Conservation (phyloP, 1,140 invertebrate species). For the Drosophila busckii region DNA sequence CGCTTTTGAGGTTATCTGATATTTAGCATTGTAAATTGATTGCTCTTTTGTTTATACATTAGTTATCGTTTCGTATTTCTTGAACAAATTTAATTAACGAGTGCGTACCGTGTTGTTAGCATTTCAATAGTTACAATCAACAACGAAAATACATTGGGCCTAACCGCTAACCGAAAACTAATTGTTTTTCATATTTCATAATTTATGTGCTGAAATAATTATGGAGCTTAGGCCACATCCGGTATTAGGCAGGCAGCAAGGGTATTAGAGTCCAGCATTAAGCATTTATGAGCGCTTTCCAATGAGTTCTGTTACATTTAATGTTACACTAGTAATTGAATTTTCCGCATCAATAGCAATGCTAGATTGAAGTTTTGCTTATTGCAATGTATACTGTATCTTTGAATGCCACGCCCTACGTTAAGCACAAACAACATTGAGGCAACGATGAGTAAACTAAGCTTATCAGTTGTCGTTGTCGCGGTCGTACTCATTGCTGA, state of each 20-base stretch:
- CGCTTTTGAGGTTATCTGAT: conserved; percentile 11
- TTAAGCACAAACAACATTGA: conserved; percentile 25
- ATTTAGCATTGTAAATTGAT: conserved; percentile 21
- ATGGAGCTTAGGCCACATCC: conserved; percentile 63
- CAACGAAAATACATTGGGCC: conserved; percentile 25
- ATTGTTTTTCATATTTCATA: conserved; percentile 67
- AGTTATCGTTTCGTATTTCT: too few species aligned
- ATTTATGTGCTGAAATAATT: conserved; percentile 64
- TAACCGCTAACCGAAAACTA: conserved; percentile 58
- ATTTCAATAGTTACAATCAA: conserved; percentile 21
- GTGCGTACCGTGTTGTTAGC: too few species aligned
- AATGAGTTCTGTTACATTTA: too few species aligned
- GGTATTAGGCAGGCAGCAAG: conserved; percentile 34
- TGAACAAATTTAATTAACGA: conserved; percentile 29
- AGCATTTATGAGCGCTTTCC: conserved; percentile 57
- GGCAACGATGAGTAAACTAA: conserved; percentile 58
- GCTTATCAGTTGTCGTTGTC: conserved; percentile 48
- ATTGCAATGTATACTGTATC: not conserved
- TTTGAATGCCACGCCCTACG: conserved; percentile 22
- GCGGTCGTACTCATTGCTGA: conserved; percentile 35
- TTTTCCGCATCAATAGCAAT: not conserved
- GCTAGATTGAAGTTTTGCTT: conserved; percentile 1
- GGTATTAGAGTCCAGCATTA: conserved; percentile 29
- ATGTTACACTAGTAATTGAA: conserved; percentile 15
- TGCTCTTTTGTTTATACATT: too few species aligned